Percentiles rank a stretch among this genome's conserved stretches.
phyloP scores from a whole-genome alignment of 1,140 invertebrate genomes.

The Brachionus rotundiformis region DNA sequence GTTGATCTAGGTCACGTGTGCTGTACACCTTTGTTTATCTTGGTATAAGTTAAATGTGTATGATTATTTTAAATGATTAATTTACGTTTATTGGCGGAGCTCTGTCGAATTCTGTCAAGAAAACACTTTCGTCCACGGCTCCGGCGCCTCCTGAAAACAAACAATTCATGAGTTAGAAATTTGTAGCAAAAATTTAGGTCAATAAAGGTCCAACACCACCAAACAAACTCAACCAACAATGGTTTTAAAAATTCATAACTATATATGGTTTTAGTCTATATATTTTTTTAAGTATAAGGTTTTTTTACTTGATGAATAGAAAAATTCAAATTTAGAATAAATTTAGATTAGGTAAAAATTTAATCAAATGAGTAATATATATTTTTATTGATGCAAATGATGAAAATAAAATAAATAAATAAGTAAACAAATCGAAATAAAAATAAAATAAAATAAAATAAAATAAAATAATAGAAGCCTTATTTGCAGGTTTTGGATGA shows the following conservation, averaged over 20 bases:
- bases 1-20: slow-evolving; percentile 78
- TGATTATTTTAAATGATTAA: neutral
- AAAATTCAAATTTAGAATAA: no score
- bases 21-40: slow-evolving; percentile 72
- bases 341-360: neutral
- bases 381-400: neutral
- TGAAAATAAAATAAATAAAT: no score
- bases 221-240: no score
- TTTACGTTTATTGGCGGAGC: slow-evolving; percentile 73
- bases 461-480: neutral
- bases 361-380: neutral
- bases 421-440: no score
- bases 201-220: no score
- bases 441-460: no score
- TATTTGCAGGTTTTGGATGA: neutral
- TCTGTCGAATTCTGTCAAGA: slow-evolving; percentile 80
- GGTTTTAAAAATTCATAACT: no score
- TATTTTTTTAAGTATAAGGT: no score
- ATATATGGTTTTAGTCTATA: no score
- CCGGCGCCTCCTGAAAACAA: slow-evolving; percentile 69
- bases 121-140: slow-evolving; percentile 82
- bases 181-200: no score
- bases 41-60: neutral
- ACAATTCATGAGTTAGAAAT: no score
- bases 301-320: neutral